Percentiles rank a stretch among this genome's conserved stretches.
These are phyloP conservation scores for Platyscapa corneri DNA, from an alignment of 1,140 invertebrate species.

Conservation along the genomic window DNA sequence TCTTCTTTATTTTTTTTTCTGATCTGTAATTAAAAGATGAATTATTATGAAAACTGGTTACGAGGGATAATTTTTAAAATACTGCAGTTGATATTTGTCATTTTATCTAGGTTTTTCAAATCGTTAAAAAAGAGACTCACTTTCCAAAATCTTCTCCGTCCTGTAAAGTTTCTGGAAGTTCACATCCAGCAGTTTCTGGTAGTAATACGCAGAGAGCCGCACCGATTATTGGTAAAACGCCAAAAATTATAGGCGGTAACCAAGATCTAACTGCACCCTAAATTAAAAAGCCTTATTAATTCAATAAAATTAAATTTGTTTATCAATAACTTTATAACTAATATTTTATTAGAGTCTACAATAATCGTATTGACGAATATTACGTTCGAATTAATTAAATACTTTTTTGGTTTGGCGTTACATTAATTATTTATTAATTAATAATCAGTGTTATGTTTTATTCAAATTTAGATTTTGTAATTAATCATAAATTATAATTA, in stretches of 20 bases:
- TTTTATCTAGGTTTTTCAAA: too few relatives aligned
- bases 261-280: slow-evolving; percentile 71
- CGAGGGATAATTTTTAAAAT: too few relatives aligned
- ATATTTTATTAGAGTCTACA: too few relatives aligned
- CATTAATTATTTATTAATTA: too few relatives aligned
- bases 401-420: too few relatives aligned
- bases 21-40: slow-evolving; percentile 37
- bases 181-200: slow-evolving; percentile 84
- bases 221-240: slow-evolving; percentile 78
- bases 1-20: slow-evolving; percentile 53
- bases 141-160: slow-evolving; percentile 85
- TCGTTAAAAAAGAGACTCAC: slow-evolving; percentile 56
- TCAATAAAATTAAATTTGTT: slow-evolving; percentile 36
- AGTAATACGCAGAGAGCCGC: slow-evolving; percentile 79
- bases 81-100: not conserved
- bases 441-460: too few relatives aligned
- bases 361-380: too few relatives aligned
- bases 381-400: too few relatives aligned
- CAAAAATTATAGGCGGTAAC: slow-evolving; percentile 82
- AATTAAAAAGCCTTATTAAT: slow-evolving; percentile 2
- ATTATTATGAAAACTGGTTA: not conserved
- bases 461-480: too few relatives aligned
- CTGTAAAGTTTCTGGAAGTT: slow-evolving; percentile 85
- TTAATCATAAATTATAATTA: too few relatives aligned
- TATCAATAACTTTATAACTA: too few relatives aligned